Conservation (phyloP, 2,888 invertebrate genomes). For the Gastracanthus pulcherrimus region DNA sequence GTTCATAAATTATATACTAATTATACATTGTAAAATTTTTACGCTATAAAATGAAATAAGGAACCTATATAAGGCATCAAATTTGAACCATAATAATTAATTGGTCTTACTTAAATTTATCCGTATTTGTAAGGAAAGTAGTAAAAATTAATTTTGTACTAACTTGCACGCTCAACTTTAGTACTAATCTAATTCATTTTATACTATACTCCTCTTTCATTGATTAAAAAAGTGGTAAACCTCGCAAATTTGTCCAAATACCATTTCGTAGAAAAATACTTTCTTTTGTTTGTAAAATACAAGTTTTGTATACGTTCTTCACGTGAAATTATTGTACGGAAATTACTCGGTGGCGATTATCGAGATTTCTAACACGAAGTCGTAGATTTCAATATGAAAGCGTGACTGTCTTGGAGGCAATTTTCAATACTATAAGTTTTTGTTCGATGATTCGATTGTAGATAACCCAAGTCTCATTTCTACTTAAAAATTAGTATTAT, state of each 20-base stretch:
- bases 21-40: not conserved
- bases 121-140: not conserved
- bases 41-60: not conserved
- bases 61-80: not conserved
- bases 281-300: not conserved
- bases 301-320: not conserved
- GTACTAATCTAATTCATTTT: not conserved
- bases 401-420: not conserved
- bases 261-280: not conserved
- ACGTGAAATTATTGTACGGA: not conserved
- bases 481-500: not conserved
- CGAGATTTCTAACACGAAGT: constrained; percentile 5
- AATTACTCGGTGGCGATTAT: constrained; percentile 12
- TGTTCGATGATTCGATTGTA: not conserved
- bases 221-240: not conserved
- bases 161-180: not conserved
- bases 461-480: not conserved
- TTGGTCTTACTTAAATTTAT: not conserved
- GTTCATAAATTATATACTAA: not conserved
- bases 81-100: not conserved
- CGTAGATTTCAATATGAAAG: constrained; percentile 15
- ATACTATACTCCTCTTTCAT: not conserved
- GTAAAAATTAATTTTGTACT: not conserved
- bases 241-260: not conserved
- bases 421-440: not conserved